Conservation (phyloP, 2,797 vertebrate genomes). For the Alectoris magna region DNA sequence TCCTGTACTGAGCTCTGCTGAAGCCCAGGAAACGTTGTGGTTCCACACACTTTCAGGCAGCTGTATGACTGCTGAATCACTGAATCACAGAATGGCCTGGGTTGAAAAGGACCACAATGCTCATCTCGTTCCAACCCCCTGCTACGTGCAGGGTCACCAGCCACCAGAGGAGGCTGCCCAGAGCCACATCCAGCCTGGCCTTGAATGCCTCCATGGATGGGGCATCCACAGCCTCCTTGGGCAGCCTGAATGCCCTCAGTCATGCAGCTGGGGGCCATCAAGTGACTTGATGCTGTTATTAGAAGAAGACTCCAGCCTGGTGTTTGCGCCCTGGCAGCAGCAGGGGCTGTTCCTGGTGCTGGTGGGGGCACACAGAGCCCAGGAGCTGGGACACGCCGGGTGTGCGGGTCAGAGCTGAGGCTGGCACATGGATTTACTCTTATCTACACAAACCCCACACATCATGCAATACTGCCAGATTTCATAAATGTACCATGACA, state of each 20-base stretch:
- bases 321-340: rapidly evolving
- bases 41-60: not conserved
- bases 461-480: not conserved
- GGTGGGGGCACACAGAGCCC: not conserved
- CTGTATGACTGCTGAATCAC: not conserved
- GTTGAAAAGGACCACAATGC: too few species aligned
- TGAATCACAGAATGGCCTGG: too few species aligned
- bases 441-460: not conserved
- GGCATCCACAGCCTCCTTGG: too few species aligned
- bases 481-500: not conserved
- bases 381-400: not conserved
- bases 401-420: not conserved
- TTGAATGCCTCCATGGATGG: too few species aligned
- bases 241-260: not conserved
- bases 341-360: not conserved
- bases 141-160: too few species aligned
- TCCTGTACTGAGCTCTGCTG: not conserved
- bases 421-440: not conserved
- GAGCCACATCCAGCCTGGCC: too few species aligned
- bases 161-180: too few species aligned
- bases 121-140: too few species aligned
- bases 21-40: not conserved
- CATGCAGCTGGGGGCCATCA: not conserved
- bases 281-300: rapidly evolving
- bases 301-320: not conserved